phyloP scores from a whole-genome alignment of 2,797 vertebrate genomes.

The Brachyrhaphis roseni region DNA sequence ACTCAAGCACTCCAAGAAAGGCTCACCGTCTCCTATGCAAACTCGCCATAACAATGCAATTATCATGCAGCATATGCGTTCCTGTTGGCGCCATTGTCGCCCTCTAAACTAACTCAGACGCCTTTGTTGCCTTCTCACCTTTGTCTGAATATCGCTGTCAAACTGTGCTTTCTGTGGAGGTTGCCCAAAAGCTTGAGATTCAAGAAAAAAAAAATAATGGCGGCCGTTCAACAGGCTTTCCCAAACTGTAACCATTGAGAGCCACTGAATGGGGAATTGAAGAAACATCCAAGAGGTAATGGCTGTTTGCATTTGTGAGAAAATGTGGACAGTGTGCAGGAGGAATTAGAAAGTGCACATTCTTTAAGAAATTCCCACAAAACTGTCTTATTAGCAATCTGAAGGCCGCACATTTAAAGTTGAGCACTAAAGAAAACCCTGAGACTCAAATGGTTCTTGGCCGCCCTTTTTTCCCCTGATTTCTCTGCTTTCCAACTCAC shows the following conservation, averaged over 20 bases:
- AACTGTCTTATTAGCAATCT: constrained; percentile 38
- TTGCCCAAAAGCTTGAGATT: constrained; percentile 56
- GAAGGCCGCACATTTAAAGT: constrained; percentile 58
- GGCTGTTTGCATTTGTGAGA: constrained; percentile 53
- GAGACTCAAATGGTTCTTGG: constrained; percentile 25
- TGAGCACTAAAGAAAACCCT: constrained; percentile 32
- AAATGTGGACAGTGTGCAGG: constrained; percentile 59
- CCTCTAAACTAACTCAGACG: constrained; percentile 43
- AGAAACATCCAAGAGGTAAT: constrained; percentile 31
- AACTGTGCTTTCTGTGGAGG: constrained; percentile 38
- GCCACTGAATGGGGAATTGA: constrained; percentile 49
- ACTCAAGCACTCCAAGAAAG: constrained; percentile 56
- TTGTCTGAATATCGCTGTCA: constrained; percentile 69
- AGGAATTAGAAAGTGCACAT: constrained; percentile 45
- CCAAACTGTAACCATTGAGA: constrained; percentile 42
- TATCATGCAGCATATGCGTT: constrained; percentile 67
- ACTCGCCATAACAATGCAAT: constrained; percentile 65
- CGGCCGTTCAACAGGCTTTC: constrained; percentile 59
- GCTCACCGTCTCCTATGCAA: constrained; percentile 42
- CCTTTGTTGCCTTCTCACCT: constrained; percentile 69
- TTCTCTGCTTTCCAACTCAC: constrained; percentile 33
- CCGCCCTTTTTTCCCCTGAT: constrained; percentile 17
- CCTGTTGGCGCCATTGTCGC: constrained; percentile 61
- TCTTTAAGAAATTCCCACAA: constrained; percentile 39
- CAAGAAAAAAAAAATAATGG: constrained; percentile 56